Evolutionary conservation across 2,797 vertebrate species (phyloP).

Genomic region (Hapalemur alaotrensis): DNA sequence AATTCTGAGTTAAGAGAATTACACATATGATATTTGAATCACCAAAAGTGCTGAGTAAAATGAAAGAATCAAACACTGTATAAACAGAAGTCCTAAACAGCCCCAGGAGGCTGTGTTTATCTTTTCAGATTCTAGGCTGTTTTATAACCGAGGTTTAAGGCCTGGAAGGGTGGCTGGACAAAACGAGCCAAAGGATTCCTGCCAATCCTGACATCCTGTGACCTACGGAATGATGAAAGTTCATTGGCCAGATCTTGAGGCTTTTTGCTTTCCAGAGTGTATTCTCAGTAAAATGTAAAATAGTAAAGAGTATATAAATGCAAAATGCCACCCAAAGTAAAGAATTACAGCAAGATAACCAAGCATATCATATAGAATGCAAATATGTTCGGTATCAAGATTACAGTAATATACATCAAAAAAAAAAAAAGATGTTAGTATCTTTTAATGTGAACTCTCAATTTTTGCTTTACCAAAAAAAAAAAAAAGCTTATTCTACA

Average conservation of each 20-base stretch:
- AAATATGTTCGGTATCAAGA: neutral
- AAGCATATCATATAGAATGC: neutral
- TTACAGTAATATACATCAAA: neutral
- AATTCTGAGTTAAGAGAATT: slow-evolving; percentile 22
- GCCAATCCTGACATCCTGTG: neutral
- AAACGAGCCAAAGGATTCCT: neutral
- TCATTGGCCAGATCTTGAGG: neutral
- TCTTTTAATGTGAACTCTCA: slow-evolving; percentile 9
- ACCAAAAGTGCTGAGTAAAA: neutral
- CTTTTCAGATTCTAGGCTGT: neutral
- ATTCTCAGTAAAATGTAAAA: slow-evolving; percentile 12
- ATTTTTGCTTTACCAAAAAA: neutral
- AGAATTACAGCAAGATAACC: neutral
- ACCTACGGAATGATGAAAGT: neutral
- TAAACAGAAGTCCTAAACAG: neutral
- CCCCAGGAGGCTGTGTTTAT: neutral
- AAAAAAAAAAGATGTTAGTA: neutral
- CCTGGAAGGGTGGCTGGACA: neutral
- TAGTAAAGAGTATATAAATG: neutral
- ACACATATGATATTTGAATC: neutral
- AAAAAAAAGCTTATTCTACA: neutral
- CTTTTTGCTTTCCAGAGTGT: neutral
- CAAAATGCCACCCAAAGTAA: neutral
- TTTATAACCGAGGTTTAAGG: neutral
- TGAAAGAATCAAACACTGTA: neutral